Conservation (phyloP, 2,797 vertebrate species). For the Mormyrops boulengeri region DNA sequence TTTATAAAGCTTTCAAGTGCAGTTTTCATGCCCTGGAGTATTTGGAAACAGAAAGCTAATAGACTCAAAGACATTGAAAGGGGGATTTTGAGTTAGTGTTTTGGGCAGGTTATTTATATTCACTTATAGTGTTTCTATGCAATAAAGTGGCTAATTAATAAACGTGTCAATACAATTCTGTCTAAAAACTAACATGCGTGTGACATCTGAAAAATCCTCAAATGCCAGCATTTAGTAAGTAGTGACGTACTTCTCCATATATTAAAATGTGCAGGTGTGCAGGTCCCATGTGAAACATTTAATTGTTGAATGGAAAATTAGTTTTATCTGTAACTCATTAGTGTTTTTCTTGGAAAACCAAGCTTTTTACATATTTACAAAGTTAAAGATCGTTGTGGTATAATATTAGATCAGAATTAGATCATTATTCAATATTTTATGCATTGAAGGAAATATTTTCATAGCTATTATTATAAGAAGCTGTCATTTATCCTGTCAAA, state of each 20-base stretch:
- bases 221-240: background rate
- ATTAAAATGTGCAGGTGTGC: background rate
- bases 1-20: background rate
- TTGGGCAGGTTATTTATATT: background rate
- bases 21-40: slow-evolving; percentile 9
- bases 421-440: background rate
- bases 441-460: background rate
- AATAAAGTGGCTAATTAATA: background rate
- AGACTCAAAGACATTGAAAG: background rate
- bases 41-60: background rate
- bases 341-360: background rate
- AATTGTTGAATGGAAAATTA: background rate
- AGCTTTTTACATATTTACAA: background rate
- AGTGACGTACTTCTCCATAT: background rate
- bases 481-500: background rate
- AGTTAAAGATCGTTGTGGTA: background rate
- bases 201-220: background rate
- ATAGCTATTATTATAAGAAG: background rate
- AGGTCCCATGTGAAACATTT: background rate
- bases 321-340: background rate
- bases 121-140: background rate
- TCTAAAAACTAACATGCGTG: background rate
- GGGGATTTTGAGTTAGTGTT: background rate
- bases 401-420: background rate
- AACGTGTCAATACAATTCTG: background rate